Conservation (phyloP, 1,140 invertebrate genomes). For the Drosophila baimaii region DNA sequence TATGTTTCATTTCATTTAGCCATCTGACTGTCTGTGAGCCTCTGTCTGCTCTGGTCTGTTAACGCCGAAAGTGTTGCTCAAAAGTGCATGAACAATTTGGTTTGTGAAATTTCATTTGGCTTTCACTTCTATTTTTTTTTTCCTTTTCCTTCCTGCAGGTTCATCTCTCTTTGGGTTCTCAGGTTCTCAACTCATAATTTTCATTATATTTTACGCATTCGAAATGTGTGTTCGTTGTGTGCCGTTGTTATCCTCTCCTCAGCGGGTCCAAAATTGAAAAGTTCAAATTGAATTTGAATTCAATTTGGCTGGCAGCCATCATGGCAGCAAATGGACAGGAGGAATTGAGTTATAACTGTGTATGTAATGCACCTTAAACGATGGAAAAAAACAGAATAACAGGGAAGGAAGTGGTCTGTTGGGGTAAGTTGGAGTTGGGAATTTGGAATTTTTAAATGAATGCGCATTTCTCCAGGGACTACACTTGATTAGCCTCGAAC, state of each 20-base stretch:
- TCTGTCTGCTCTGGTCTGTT: slow-evolving; percentile 44
- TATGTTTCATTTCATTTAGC: slow-evolving; percentile 69
- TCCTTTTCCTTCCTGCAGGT: slow-evolving; percentile 10
- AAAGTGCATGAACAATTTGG: slow-evolving; percentile 80
- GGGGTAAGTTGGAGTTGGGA: slow-evolving; percentile 25
- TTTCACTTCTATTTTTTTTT: slow-evolving; percentile 57
- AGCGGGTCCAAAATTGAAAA: slow-evolving; percentile 74
- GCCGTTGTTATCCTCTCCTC: slow-evolving; percentile 43
- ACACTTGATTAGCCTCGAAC: slow-evolving; percentile 38
- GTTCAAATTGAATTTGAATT: slow-evolving; percentile 84
- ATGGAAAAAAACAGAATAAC: neutral
- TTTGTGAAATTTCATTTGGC: slow-evolving; percentile 79
- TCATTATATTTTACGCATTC: slow-evolving; percentile 77
- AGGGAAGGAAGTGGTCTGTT: slow-evolving; percentile 1
- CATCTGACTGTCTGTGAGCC: slow-evolving; percentile 46
- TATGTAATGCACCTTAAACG: slow-evolving; percentile 51
- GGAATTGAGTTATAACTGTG: slow-evolving; percentile 71
- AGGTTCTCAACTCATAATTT: slow-evolving; percentile 68
- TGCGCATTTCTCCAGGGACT: slow-evolving; percentile 55
- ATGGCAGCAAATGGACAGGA: slow-evolving; percentile 56
- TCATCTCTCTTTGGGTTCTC: slow-evolving; percentile 12
- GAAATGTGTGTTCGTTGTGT: slow-evolving; percentile 47
- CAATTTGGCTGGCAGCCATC: slow-evolving; percentile 74
- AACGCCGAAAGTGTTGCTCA: slow-evolving; percentile 72
- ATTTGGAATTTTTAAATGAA: slow-evolving; percentile 33